Percentiles rank a stretch among this genome's conserved stretches.
Conservation (phyloP, 2,113 vertebrate genomes). For the Nipponia nippon region DNA sequence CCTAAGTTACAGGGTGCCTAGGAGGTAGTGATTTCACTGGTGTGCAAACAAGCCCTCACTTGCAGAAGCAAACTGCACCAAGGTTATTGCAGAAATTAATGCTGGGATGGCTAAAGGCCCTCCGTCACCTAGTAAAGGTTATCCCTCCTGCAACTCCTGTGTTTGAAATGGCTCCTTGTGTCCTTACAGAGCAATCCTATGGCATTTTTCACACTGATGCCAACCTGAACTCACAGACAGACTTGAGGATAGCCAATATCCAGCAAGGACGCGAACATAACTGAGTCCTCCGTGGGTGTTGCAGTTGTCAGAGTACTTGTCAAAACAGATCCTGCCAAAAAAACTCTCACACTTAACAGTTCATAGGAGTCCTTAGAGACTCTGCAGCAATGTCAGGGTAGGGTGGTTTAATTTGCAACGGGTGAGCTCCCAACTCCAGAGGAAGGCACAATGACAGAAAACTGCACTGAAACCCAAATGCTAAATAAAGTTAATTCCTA, state of each 20-base stretch:
- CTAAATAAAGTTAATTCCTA: neutral
- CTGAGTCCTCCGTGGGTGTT: neutral
- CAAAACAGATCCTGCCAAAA: neutral
- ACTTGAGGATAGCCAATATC: neutral
- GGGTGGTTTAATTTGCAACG: neutral
- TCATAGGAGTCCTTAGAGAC: neutral
- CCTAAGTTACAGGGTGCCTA: neutral
- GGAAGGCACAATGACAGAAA: neutral
- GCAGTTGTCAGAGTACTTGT: neutral
- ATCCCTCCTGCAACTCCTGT: neutral
- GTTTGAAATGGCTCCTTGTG: neutral
- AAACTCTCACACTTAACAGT: fast-evolving
- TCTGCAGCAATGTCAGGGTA: neutral
- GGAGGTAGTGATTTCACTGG: neutral
- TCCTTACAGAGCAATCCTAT: neutral
- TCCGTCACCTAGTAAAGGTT: neutral
- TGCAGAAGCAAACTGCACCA: neutral
- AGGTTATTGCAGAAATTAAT: neutral
- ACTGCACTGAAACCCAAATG: neutral
- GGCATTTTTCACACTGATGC: neutral
- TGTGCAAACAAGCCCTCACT: neutral
- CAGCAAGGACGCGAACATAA: neutral
- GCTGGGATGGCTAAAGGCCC: neutral
- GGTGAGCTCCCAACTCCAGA: neutral
- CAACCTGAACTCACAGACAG: neutral